phyloP scores from a whole-genome alignment of 2,797 vertebrate species.

The Danio aesculapii region DNA sequence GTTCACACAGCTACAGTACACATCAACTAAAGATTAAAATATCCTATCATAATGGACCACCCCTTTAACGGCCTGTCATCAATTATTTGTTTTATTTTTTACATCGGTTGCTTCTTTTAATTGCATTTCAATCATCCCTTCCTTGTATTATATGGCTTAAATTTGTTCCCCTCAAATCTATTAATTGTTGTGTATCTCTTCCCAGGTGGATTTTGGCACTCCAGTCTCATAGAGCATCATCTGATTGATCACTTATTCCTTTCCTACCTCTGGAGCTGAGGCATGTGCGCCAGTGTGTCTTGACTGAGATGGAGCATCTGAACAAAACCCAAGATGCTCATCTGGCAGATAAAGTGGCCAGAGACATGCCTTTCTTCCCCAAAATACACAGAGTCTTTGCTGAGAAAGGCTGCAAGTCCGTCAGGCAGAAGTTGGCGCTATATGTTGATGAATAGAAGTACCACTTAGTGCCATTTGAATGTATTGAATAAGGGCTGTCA shows the following conservation, averaged over 20 bases:
- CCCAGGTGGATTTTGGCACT: slow-evolving; percentile 17
- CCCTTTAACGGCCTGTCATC: too few species aligned
- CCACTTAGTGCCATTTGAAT: not conserved
- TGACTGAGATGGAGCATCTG: not conserved
- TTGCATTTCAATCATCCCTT: too few species aligned
- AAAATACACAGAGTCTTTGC: not conserved
- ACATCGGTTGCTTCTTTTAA: too few species aligned
- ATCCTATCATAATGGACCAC: too few species aligned
- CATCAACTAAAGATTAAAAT: too few species aligned
- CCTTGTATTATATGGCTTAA: too few species aligned
- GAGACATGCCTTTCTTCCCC: not conserved
- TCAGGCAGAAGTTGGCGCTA: slow-evolving; percentile 13
- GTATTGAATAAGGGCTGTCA: too few species aligned
- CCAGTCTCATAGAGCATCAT: not conserved
- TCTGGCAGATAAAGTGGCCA: not conserved
- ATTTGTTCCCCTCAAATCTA: too few species aligned
- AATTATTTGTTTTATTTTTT: too few species aligned
- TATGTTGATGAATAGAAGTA: not conserved
- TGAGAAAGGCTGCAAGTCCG: slow-evolving; percentile 8
- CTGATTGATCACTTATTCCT: slow-evolving; percentile 24
- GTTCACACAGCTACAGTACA: too few species aligned
- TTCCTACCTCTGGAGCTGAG: slow-evolving; percentile 30
- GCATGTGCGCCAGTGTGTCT: slow-evolving; percentile 4
- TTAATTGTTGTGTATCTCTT: not conserved
- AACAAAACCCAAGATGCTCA: not conserved